These are phyloP conservation scores for Catharus fuscescens DNA, from an alignment of 2,113 vertebrate genomes.

Conservation along the genomic window DNA sequence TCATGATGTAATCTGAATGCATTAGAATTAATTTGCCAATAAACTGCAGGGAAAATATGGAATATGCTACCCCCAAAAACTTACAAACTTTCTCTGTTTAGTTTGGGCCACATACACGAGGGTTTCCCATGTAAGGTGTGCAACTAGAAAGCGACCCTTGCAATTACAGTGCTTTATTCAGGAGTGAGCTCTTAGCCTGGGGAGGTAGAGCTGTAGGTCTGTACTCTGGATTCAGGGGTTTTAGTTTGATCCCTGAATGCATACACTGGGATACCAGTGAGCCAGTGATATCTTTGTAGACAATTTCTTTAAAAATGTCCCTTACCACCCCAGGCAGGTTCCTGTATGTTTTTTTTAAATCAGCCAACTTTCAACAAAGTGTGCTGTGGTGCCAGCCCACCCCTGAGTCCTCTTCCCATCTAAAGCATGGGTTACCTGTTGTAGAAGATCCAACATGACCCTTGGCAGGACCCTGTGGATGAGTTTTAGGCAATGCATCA, in stretches of 20 bases:
- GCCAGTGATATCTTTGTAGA: not conserved
- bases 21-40: constrained; percentile 58
- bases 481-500: not conserved
- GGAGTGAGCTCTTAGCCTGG: not conserved
- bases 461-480: not conserved
- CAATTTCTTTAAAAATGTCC: not conserved
- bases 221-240: not conserved
- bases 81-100: constrained; percentile 3
- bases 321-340: not conserved
- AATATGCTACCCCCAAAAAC: not conserved
- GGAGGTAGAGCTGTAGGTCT: not conserved
- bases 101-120: not conserved
- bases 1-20: constrained; percentile 54
- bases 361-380: not conserved
- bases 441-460: not conserved
- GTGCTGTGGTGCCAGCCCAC: not conserved
- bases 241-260: not conserved
- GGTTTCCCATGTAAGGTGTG: not conserved
- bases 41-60: constrained; percentile 36
- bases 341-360: not conserved
- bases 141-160: not conserved
- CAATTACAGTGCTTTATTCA: not conserved
- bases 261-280: not conserved
- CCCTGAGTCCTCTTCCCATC: not conserved
- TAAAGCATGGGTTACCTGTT: not conserved